phyloP scores from a whole-genome alignment of 92 coral and sea anemone genomes.

The Zoanthus sansibaricus region DNA sequence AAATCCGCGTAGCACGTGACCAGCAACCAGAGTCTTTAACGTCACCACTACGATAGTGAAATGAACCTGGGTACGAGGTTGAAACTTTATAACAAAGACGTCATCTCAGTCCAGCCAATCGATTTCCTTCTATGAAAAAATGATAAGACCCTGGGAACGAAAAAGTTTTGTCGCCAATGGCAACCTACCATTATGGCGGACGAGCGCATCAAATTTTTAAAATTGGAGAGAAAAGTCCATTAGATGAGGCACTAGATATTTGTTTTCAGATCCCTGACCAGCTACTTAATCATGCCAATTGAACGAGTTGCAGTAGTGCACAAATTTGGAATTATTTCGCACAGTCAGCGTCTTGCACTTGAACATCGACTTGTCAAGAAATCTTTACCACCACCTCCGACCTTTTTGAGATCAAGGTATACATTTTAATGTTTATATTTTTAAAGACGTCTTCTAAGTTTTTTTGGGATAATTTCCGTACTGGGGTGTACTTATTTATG shows the following conservation, averaged over 20 bases:
- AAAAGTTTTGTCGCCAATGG: neutral
- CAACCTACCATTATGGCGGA: conserved; percentile 37
- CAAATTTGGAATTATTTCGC: conserved; percentile 97
- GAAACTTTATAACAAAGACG: neutral
- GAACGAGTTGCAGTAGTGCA: conserved; percentile 90
- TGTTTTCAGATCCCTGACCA: neutral
- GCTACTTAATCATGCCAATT: conserved; percentile 73
- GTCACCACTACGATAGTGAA: too few relatives aligned
- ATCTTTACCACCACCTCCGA: conserved; percentile 68
- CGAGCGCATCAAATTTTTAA: neutral
- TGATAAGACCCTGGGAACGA: neutral
- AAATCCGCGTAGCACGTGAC: too few relatives aligned
- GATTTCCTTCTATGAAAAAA: too few relatives aligned
- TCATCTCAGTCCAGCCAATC: neutral
- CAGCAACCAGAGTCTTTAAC: too few relatives aligned
- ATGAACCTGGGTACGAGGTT: too few relatives aligned
- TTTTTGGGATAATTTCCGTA: too few relatives aligned
- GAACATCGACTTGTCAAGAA: conserved; percentile 85
- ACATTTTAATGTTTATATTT: too few relatives aligned
- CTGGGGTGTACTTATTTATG: too few relatives aligned
- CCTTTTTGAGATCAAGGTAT: conserved; percentile 80
- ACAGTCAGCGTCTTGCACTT: conserved; percentile 81
- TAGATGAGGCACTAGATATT: neutral
- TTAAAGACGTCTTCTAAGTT: too few relatives aligned
- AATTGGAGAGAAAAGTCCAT: too few relatives aligned